Percentiles rank a stretch among this genome's conserved stretches.
Evolutionary conservation across 2,888 invertebrate genomes (phyloP).

Genomic region (Tanypteryx hageni): DNA sequence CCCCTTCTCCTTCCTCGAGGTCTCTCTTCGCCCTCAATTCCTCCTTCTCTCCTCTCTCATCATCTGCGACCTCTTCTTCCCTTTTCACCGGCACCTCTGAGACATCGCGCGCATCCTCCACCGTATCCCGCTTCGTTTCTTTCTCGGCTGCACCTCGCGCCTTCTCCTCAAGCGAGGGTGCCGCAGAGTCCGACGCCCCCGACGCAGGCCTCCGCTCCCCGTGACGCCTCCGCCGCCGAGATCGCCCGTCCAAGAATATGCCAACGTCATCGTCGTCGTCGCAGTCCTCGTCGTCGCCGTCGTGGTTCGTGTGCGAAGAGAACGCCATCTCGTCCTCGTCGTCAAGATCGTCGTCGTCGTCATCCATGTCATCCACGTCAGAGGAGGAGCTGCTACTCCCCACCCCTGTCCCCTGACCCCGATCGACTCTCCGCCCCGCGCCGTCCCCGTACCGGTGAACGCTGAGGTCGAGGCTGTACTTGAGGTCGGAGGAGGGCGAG

Average conservation of each 20-base stretch:
- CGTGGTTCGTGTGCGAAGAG: conserved; percentile 77
- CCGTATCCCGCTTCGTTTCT: conserved; percentile 74
- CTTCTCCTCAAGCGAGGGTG: conserved; percentile 85
- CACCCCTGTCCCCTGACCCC: conserved; percentile 73
- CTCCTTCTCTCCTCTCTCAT: conserved; percentile 78
- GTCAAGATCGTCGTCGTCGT: conserved; percentile 69
- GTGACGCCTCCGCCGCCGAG: conserved; percentile 30
- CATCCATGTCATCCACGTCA: conserved; percentile 73
- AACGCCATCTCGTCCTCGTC: conserved; percentile 72
- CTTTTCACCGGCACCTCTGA: conserved; percentile 68
- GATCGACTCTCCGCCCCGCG: conserved; percentile 77
- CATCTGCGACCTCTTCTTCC: conserved; percentile 71
- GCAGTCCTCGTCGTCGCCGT: conserved; percentile 73
- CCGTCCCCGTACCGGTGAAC: conserved; percentile 71
- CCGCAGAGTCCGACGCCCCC: conserved; percentile 82
- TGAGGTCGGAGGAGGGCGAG: conserved; percentile 80
- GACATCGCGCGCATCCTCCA: conserved; percentile 70
- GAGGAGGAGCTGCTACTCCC: conserved; percentile 74
- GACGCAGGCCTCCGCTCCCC: conserved; percentile 71
- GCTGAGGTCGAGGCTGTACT: conserved; percentile 81
- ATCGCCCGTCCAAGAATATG: background rate
- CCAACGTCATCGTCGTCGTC: conserved; percentile 71
- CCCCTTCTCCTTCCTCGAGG: conserved; percentile 72
- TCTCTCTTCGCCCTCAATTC: conserved; percentile 4
- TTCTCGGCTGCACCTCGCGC: conserved; percentile 85